A percentile compares a stretch with the other conserved stretches of the same genome.
Conservation (phyloP, 2,113 vertebrate species). For the Vulpes lagopus region DNA sequence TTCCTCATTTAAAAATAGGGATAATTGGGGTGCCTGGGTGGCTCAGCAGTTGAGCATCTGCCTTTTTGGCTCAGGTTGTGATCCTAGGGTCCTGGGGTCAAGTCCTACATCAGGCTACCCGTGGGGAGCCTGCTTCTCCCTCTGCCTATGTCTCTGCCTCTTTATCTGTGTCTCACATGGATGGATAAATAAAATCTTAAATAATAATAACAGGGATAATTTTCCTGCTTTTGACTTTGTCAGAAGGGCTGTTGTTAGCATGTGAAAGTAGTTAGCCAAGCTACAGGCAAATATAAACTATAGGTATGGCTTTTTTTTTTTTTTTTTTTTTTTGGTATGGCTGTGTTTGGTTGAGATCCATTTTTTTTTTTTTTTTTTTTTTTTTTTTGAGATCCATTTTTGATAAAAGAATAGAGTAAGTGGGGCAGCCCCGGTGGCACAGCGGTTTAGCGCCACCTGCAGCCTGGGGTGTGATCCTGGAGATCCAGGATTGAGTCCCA, state of each 20-base stretch:
- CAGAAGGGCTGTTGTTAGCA: neutral
- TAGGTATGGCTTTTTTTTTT: neutral
- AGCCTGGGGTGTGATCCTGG: too few relatives aligned
- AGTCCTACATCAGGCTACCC: too few relatives aligned
- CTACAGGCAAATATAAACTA: neutral
- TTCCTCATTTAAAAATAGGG: constrained; percentile 40
- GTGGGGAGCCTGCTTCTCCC: too few relatives aligned
- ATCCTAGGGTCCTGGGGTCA: too few relatives aligned
- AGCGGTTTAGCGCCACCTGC: too few relatives aligned
- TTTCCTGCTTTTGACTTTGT: constrained; percentile 37
- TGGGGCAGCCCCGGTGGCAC: neutral
- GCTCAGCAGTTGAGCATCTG: too few relatives aligned
- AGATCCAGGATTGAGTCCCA: too few relatives aligned
- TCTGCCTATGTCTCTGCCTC: too few relatives aligned
- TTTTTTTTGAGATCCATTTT: neutral
- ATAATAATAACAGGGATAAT: neutral
- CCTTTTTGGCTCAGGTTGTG: too few relatives aligned
- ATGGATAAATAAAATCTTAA: too few relatives aligned
- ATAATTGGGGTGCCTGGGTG: neutral
- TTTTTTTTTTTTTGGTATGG: neutral
- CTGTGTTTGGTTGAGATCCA: neutral
- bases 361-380: neutral
- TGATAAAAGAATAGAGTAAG: constrained; percentile 39
- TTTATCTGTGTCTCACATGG: too few relatives aligned
- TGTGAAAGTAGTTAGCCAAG: constrained; percentile 16